These are phyloP conservation scores for Agonopterix arenella DNA, from an alignment of 2,888 invertebrate species.

Conservation along the genomic window DNA sequence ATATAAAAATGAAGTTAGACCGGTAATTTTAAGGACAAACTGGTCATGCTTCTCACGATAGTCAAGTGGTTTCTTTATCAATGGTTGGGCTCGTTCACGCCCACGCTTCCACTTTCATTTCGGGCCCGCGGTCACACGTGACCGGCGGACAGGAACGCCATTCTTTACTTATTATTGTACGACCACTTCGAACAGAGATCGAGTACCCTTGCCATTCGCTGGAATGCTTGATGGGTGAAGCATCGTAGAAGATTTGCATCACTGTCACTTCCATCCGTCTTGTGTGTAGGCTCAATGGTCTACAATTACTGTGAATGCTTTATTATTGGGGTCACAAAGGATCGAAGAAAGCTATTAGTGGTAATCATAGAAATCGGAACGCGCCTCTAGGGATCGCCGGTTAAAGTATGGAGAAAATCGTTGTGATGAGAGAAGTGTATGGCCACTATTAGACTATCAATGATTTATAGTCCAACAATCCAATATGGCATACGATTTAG, in stretches of 20 bases:
- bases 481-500: not conserved
- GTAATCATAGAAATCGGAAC: conserved; percentile 9
- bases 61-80: conserved; percentile 33
- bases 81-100: conserved; percentile 34
- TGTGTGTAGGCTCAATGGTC: conserved; percentile 37
- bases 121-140: conserved; percentile 56
- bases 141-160: conserved; percentile 46
- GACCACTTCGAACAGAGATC: conserved; percentile 32
- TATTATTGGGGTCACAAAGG: conserved; percentile 9
- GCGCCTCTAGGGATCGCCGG: conserved; percentile 1
- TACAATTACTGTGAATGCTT: conserved; percentile 35
- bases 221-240: conserved; percentile 39
- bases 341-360: conserved; percentile 10
- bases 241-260: conserved; percentile 48
- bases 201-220: conserved; percentile 23
- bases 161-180: conserved; percentile 42
- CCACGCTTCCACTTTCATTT: conserved; percentile 69
- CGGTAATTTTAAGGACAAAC: conserved; percentile 24
- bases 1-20: no score
- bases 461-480: no score
- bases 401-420: not conserved
- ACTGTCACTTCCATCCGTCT: conserved; percentile 48
- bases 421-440: not conserved
- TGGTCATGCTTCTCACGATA: conserved; percentile 52
- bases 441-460: no score